A percentile compares a stretch with the other conserved stretches of the same genome.
Conservation (phyloP, 53 echinoderm and acorn worm species). For the Crossaster papposus region DNA sequence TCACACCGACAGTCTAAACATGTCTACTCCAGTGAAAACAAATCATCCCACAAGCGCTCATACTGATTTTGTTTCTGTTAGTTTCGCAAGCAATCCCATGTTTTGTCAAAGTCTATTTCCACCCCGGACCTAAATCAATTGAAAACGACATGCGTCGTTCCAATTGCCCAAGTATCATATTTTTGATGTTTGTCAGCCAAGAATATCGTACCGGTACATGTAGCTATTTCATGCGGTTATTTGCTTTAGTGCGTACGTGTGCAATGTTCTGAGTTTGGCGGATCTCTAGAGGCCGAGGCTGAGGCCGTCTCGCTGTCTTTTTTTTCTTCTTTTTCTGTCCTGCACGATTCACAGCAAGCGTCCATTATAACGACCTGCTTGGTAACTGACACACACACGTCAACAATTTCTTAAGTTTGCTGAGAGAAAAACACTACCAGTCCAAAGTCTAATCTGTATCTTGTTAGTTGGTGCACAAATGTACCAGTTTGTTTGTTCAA, state of each 20-base stretch:
- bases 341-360: constrained; percentile 37
- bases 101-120: constrained; percentile 17
- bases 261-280: background rate
- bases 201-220: constrained; percentile 24
- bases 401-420: background rate
- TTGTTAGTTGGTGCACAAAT: background rate
- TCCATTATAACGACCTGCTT: constrained; percentile 28
- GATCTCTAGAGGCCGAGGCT: background rate
- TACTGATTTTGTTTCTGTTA: background rate
- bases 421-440: background rate
- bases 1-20: constrained; percentile 14
- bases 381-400: constrained; percentile 49
- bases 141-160: constrained; percentile 49
- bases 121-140: constrained; percentile 25
- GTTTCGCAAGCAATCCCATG: background rate
- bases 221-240: constrained; percentile 2
- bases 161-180: constrained; percentile 31
- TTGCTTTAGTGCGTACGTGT: constrained; percentile 3
- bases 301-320: background rate
- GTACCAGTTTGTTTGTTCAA: background rate
- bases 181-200: constrained; percentile 30
- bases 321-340: background rate
- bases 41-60: background rate
- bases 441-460: background rate
- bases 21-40: background rate